Conservation (phyloP, 92 coral and sea anemone genomes). For the Hydrozoanthus gracilis region DNA sequence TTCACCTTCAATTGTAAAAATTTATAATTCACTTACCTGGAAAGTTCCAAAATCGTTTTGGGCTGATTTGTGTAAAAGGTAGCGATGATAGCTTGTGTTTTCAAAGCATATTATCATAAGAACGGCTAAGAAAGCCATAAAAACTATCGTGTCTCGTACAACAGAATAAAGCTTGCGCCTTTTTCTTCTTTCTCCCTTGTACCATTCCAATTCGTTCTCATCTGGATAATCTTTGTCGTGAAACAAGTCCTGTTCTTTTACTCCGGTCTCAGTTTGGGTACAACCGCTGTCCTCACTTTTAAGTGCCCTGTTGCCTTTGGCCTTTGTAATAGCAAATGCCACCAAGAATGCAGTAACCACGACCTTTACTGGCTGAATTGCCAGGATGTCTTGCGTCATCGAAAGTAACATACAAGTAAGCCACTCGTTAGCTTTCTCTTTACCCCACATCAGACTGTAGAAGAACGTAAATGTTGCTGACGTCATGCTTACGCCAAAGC, state of each 20-base stretch:
- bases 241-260: not conserved
- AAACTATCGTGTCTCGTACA: not conserved
- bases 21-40: no score
- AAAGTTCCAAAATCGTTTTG: not conserved
- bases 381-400: constrained; percentile 12
- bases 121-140: not conserved
- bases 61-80: constrained; percentile 7
- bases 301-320: not conserved
- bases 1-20: no score
- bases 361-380: constrained; percentile 15
- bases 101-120: constrained; percentile 11
- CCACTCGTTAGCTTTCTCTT: constrained; percentile 53
- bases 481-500: constrained; percentile 35
- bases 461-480: constrained; percentile 68
- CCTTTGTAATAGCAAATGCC: constrained; percentile 16
- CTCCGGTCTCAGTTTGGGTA: not conserved
- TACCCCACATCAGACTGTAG: constrained; percentile 73
- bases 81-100: not conserved
- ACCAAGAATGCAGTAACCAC: not conserved
- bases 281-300: not conserved
- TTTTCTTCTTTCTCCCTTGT: constrained; percentile 25
- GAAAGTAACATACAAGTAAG: constrained; percentile 12
- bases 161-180: not conserved
- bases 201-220: not conserved
- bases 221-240: not conserved